phyloP scores from a whole-genome alignment of 2,888 invertebrate species.

The Buathra laborator region DNA sequence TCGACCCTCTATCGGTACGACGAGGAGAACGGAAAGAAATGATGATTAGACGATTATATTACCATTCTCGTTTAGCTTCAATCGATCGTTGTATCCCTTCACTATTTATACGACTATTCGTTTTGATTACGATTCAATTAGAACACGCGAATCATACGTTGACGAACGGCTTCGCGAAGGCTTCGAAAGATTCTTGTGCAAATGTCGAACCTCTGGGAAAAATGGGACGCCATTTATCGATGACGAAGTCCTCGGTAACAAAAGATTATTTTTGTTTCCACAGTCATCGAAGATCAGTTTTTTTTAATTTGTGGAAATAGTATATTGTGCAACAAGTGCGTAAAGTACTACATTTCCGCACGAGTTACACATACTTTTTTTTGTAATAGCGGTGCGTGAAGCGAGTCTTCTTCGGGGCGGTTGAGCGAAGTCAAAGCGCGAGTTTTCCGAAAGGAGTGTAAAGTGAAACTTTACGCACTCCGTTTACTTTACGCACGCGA shows the following conservation, averaged over 20 bases:
- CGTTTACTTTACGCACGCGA: no score
- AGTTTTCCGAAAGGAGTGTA: no score
- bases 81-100: slow-evolving; percentile 36
- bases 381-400: no score
- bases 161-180: background rate
- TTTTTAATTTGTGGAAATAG: no score
- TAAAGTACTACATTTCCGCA: no score
- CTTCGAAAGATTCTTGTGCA: background rate
- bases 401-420: no score
- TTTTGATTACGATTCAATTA: slow-evolving; percentile 60
- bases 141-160: slow-evolving; percentile 20
- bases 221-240: background rate
- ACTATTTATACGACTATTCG: slow-evolving; percentile 8
- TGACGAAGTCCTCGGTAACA: no score
- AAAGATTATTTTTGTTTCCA: background rate
- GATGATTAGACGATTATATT: slow-evolving; percentile 53
- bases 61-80: slow-evolving; percentile 52
- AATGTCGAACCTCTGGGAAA: background rate
- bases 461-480: no score
- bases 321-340: no score
- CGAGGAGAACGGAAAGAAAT: slow-evolving; percentile 28
- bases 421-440: no score
- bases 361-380: no score
- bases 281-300: background rate
- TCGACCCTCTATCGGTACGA: slow-evolving; percentile 26